A percentile compares a stretch with the other conserved stretches of the same genome.
Evolutionary conservation across 2,888 invertebrate genomes (phyloP).

Genomic region (Apantesis nais): DNA sequence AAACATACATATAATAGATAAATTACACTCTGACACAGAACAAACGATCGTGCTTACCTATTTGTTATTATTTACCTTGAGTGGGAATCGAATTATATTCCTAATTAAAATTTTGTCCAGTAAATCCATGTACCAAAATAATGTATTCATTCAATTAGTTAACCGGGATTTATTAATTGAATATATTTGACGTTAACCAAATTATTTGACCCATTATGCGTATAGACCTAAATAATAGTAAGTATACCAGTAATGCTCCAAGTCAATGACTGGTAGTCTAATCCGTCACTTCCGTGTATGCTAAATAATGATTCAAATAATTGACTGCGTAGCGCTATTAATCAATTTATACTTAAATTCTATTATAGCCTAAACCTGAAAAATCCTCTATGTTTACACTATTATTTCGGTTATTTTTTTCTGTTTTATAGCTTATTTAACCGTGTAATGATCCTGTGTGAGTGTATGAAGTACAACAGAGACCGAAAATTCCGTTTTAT

Average conservation of each 20-base stretch:
- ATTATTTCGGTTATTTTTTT: neutral
- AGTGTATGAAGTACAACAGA: neutral
- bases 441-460: neutral
- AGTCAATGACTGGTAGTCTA: neutral
- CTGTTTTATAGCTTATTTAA: neutral
- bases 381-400: neutral
- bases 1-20: no score
- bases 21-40: no score
- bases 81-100: no score
- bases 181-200: neutral
- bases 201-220: neutral
- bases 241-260: neutral
- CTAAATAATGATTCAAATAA: slow-evolving; percentile 12
- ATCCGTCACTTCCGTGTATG: slow-evolving; percentile 17
- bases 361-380: neutral
- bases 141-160: neutral
- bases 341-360: neutral
- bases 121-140: neutral
- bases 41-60: no score
- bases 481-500: neutral
- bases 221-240: neutral
- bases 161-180: neutral
- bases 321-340: neutral
- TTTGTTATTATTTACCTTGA: no score
- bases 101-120: no score